Evolutionary conservation across 2,113 vertebrate species (phyloP).

Genomic region (Toxostoma redivivum): DNA sequence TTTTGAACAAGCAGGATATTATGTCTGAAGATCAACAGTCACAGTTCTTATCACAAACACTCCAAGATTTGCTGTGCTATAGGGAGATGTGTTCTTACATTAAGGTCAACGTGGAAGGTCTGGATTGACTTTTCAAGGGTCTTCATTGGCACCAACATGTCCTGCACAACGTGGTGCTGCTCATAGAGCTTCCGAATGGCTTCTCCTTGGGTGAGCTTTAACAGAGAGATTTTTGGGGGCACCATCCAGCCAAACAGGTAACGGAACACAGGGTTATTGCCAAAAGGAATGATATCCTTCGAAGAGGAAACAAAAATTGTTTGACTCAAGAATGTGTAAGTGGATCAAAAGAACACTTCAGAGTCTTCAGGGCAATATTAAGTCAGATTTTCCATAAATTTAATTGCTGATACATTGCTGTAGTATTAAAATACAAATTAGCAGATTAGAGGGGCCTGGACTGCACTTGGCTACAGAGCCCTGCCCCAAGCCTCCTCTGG

Average conservation of each 20-base stretch:
- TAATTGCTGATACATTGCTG: not conserved
- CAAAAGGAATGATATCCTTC: conserved; percentile 98
- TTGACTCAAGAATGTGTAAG: not conserved
- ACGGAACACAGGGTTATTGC: conserved; percentile 91
- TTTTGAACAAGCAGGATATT: not conserved
- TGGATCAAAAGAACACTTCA: not conserved
- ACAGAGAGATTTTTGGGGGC: conserved; percentile 94
- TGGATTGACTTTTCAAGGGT: conserved; percentile 81
- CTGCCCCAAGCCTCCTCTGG: not conserved
- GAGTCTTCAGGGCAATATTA: not conserved
- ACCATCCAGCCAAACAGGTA: conserved; percentile 98
- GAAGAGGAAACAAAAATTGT: not conserved
- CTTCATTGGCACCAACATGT: conserved; percentile 96
- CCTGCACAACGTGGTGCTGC: conserved; percentile 95
- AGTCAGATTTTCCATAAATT: not conserved
- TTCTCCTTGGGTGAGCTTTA: conserved; percentile 98
- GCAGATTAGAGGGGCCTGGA: not conserved
- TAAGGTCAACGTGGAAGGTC: conserved; percentile 86
- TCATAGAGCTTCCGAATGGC: conserved; percentile 91
- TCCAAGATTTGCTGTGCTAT: rapidly evolving
- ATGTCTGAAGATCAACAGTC: not conserved
- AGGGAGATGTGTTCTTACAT: conserved; percentile 67
- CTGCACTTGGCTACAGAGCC: not conserved
- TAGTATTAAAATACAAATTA: not conserved
- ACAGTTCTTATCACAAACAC: not conserved